Conservation (phyloP, 2,888 invertebrate species). For the Pecten maximus region DNA sequence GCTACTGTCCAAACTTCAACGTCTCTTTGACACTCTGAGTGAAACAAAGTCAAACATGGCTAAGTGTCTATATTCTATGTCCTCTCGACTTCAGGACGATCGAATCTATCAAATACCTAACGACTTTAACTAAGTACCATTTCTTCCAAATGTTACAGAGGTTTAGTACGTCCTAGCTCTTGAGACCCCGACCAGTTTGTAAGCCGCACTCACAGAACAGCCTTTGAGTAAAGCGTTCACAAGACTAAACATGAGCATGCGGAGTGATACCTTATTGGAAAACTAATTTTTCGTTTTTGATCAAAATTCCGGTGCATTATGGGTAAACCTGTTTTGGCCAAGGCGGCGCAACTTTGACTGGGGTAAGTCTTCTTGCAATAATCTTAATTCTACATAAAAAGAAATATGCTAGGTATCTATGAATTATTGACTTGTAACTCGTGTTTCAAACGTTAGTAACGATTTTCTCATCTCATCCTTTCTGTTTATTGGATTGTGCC, state of each 20-base stretch:
- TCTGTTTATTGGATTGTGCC: not conserved
- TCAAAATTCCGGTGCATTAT: constrained; percentile 29
- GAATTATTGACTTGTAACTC: not conserved
- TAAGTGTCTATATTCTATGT: not conserved
- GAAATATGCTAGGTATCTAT: not conserved
- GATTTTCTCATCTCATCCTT: not conserved
- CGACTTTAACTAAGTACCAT: not conserved
- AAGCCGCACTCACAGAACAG: not conserved
- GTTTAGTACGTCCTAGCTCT: not conserved
- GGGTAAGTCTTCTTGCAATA: not conserved
- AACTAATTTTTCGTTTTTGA: constrained; percentile 17
- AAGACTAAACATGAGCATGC: constrained; percentile 14
- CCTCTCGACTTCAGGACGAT: not conserved
- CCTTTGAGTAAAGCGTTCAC: constrained; percentile 23
- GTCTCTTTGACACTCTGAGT: not conserved
- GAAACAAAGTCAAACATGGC: not conserved
- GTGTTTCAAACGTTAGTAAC: not conserved
- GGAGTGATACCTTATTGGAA: constrained; percentile 19
- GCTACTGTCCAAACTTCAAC: not conserved
- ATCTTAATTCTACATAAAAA: not conserved
- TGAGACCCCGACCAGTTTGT: not conserved
- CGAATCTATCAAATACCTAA: not conserved
- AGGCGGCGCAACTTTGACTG: constrained; percentile 9
- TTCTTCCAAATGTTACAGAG: not conserved
- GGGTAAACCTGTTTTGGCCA: not conserved